These are phyloP conservation scores for Arctopsyche grandis DNA, from an alignment of 1,140 invertebrate genomes.

Conservation along the genomic window DNA sequence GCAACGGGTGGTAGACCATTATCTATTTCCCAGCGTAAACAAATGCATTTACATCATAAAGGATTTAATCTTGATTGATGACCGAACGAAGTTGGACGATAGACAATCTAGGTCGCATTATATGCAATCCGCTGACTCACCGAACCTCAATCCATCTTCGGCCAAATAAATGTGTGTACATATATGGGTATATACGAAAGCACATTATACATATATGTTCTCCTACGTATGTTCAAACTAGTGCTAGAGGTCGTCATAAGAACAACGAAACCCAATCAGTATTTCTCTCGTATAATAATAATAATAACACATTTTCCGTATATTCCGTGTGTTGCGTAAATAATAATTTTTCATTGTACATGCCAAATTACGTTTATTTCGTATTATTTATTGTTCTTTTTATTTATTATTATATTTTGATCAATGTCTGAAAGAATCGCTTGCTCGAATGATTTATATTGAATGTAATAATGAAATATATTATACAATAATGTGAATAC, in stretches of 20 bases:
- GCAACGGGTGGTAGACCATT: conserved; percentile 20
- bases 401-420: background rate
- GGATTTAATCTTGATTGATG: conserved; percentile 52
- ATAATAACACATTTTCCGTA: background rate
- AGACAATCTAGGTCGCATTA: conserved; percentile 48
- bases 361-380: background rate
- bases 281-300: background rate
- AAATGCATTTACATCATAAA: conserved; percentile 45
- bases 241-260: conserved; percentile 30
- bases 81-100: conserved; percentile 38
- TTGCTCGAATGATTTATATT: no score
- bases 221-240: conserved; percentile 23
- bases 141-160: conserved; percentile 46
- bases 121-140: conserved; percentile 49
- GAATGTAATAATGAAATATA: no score
- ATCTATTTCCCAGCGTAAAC: conserved; percentile 37
- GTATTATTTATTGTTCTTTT: background rate
- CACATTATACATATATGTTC: no score
- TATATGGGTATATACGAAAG: no score
- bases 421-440: no score
- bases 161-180: conserved; percentile 36
- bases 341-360: background rate
- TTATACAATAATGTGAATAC: no score
- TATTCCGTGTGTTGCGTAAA: background rate
- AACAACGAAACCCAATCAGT: conserved; percentile 29